A percentile compares a stretch with the other conserved stretches of the same genome.
These are phyloP conservation scores for Cydia pomonella DNA, from an alignment of 1,140 invertebrate genomes.

Conservation along the genomic window DNA sequence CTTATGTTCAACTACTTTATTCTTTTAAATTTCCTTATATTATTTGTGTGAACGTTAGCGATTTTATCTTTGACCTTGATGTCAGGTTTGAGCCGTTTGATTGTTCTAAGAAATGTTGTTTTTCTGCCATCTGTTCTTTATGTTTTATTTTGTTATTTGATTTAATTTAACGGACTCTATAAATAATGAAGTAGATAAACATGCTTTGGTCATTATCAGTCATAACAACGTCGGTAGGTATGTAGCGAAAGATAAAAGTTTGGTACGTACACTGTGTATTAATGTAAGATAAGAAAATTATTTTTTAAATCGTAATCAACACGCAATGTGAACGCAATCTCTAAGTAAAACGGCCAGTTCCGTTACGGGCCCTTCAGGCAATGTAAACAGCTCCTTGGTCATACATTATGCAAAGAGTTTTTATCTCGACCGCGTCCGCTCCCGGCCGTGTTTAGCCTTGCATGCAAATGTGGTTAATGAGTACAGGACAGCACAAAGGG, in stretches of 20 bases:
- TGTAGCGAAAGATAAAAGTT: neutral
- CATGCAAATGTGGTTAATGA: constrained; percentile 51
- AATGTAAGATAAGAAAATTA: neutral
- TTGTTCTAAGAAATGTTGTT: constrained; percentile 1
- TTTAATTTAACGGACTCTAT: neutral
- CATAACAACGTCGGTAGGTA: neutral
- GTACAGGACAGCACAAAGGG: constrained; percentile 34
- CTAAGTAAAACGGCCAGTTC: constrained; percentile 49
- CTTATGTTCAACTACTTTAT: constrained; percentile 27
- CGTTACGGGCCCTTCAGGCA: constrained; percentile 54
- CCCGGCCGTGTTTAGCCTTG: constrained; percentile 47
- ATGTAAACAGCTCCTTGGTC: constrained; percentile 51
- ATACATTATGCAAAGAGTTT: constrained; percentile 61
- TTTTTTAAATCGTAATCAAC: neutral
- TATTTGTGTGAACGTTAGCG: neutral
- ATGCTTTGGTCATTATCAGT: neutral
- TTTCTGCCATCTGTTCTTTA: neutral
- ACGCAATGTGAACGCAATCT: neutral
- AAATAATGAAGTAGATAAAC: constrained; percentile 1
- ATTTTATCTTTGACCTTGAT: constrained; percentile 24
- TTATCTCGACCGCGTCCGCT: constrained; percentile 49
- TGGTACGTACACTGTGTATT: neutral
- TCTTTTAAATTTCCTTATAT: constrained; percentile 14
- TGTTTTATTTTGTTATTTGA: neutral
- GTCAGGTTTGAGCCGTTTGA: neutral